Base-by-base conservation (phyloP, 2,113 vertebrate species). In the Coptodon bakossiorum region DNA sequence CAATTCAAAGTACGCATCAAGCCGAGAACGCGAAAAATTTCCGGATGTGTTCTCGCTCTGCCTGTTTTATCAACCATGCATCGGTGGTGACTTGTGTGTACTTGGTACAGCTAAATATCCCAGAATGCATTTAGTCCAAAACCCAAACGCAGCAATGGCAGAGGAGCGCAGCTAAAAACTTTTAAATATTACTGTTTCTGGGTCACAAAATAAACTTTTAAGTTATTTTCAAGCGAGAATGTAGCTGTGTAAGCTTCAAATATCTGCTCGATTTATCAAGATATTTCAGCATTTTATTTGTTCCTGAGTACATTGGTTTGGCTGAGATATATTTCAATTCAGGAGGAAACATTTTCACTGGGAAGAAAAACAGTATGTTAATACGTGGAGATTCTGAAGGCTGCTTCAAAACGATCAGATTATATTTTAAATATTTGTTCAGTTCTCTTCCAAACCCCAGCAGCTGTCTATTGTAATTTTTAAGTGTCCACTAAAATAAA, bases 11-110 rank as follows among this genome's bases (percentile, higher is more conserved):
- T 29, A 29, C 0, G 3, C 24, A 0, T 56, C 53, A 29, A 29
- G 56, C 24, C 7, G 3, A 59, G 0, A 59, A 59, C 0, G 0
- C 6, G 0, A 27, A 56, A 27, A 56, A 27, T 14, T 27, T 2
- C 22, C 22, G 1, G 22, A 14, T 14, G 2, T 27, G 1, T 56
- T 27, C 6, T 27, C 1, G 2, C 54, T 56, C 54, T 2, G 12
- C 54, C 6, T 1, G 22, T 56, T 56, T 56, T 14, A 56, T 27
- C 0, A 6, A 56, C 22, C 54, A 56, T 56, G 54, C 54, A 56
- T 27, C 6, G 2, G 54, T 27, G 12, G 22, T 56, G 52, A 54
- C 52, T 54, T 54, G 52, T 54, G 48, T 50, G 52, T 56, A 27
- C 22, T 56, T 27, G 54, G 22, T 56, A 27, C 11, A 56, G 22